Conservation (phyloP, 2,113 vertebrate species). For the Zapus hudsonius region DNA sequence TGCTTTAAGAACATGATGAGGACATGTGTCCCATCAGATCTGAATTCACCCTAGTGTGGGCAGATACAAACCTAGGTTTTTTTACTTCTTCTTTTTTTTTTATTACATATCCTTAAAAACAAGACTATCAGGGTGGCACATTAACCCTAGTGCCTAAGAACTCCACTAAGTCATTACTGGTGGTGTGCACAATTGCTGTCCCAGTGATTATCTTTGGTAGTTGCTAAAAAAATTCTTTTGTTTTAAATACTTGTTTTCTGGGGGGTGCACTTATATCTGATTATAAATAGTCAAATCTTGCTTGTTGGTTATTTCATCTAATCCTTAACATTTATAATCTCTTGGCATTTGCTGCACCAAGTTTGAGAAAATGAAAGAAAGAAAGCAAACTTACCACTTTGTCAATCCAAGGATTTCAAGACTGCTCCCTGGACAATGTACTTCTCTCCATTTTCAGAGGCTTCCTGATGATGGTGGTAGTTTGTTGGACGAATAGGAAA, state of each 20-base stretch:
- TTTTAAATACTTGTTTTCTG: no score
- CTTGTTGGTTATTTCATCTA: not conserved
- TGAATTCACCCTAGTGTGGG: not conserved
- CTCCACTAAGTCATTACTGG: no score
- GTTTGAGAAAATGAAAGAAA: not conserved
- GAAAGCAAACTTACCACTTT: not conserved
- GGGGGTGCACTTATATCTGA: no score
- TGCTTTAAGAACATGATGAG: not conserved
- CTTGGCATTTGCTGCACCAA: not conserved
- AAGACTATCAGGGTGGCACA: no score
- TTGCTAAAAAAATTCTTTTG: no score
- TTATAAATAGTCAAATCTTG: not conserved
- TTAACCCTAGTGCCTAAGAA: no score
- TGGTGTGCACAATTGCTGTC: no score
- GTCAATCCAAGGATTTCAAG: not conserved
- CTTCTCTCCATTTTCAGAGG: not conserved
- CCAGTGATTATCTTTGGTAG: no score
- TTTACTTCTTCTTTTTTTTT: no score
- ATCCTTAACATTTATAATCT: not conserved
- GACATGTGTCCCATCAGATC: fast-evolving
- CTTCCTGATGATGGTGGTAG: not conserved
- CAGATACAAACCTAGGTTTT: no score
- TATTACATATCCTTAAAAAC: no score
- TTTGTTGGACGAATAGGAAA: not conserved
- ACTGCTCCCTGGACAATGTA: not conserved